Percentiles rank a stretch among this genome's conserved stretches.
Evolutionary conservation across 1,140 invertebrate genomes (phyloP).

Genomic region (Glossosoma conforme): DNA sequence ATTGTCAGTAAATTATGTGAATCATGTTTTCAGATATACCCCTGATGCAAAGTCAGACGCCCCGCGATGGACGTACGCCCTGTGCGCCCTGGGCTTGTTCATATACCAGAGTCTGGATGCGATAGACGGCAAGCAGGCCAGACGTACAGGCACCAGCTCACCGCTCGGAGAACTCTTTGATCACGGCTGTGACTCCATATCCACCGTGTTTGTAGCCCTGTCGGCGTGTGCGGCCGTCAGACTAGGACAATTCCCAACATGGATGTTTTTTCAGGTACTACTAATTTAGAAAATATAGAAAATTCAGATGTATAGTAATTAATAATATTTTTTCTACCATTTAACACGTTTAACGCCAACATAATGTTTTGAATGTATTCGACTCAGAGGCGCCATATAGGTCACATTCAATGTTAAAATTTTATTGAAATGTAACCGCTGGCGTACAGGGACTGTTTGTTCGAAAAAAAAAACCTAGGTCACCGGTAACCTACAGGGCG

Average conservation of each 20-base stretch:
- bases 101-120: constrained; percentile 98
- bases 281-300: no score
- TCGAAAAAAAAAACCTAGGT: no score
- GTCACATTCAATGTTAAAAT: no score
- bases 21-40: constrained; percentile 52
- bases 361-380: no score
- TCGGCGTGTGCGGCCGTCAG: constrained; percentile 89
- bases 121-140: constrained; percentile 99
- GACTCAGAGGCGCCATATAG: no score
- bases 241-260: constrained; percentile 83
- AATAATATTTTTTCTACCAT: no score
- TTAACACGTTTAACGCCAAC: no score
- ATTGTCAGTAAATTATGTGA: no score
- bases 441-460: no score
- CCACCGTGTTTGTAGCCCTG: constrained; percentile 93
- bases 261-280: constrained; percentile 85
- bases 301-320: no score
- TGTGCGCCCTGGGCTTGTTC: constrained; percentile 92
- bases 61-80: constrained; percentile 86
- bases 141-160: constrained; percentile 85
- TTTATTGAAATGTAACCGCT: no score
- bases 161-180: constrained; percentile 98
- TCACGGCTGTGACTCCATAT: constrained; percentile 98
- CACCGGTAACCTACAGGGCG: no score
- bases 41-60: constrained; percentile 65